phyloP scores from a whole-genome alignment of 2,888 invertebrate genomes.

The Nephrocerus scutellatus region DNA sequence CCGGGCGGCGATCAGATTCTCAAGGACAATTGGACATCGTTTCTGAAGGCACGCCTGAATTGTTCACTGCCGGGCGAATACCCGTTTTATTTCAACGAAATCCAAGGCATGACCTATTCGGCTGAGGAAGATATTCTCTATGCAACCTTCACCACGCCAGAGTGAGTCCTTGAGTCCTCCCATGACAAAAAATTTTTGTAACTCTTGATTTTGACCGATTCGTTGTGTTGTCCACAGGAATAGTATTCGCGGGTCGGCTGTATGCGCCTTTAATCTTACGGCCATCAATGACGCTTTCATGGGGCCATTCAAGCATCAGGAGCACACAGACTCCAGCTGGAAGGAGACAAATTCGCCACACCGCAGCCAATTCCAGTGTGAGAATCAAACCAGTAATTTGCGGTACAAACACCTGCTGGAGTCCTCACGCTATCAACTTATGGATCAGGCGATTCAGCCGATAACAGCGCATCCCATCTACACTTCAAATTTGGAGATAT shows the following conservation, averaged over 20 bases:
- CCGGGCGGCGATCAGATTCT: constrained; percentile 67
- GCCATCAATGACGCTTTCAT: constrained; percentile 73
- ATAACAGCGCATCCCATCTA: constrained; percentile 62
- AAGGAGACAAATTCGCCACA: constrained; percentile 56
- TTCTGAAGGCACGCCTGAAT: constrained; percentile 75
- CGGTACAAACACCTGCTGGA: constrained; percentile 53
- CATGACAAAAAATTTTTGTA: neutral
- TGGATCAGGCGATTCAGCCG: constrained; percentile 80
- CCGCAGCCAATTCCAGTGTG: constrained; percentile 59
- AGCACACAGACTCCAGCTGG: constrained; percentile 70
- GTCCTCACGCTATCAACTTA: constrained; percentile 72
- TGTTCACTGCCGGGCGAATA: constrained; percentile 79
- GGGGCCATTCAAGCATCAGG: constrained; percentile 81
- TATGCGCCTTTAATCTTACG: constrained; percentile 82
- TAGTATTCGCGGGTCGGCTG: constrained; percentile 83
- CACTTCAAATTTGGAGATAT: constrained; percentile 61
- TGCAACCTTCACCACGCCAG: constrained; percentile 76
- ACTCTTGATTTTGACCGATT: no score
- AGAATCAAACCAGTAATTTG: constrained; percentile 36
- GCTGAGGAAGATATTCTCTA: constrained; percentile 71
- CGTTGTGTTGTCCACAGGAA: constrained; percentile 52
- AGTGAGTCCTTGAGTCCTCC: constrained; percentile 52
- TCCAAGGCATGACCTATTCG: constrained; percentile 76
- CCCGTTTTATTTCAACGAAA: constrained; percentile 82
- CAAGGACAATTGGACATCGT: constrained; percentile 87